These are phyloP conservation scores for Elephantulus edwardii DNA, from an alignment of 2,113 vertebrate species.

Conservation along the genomic window DNA sequence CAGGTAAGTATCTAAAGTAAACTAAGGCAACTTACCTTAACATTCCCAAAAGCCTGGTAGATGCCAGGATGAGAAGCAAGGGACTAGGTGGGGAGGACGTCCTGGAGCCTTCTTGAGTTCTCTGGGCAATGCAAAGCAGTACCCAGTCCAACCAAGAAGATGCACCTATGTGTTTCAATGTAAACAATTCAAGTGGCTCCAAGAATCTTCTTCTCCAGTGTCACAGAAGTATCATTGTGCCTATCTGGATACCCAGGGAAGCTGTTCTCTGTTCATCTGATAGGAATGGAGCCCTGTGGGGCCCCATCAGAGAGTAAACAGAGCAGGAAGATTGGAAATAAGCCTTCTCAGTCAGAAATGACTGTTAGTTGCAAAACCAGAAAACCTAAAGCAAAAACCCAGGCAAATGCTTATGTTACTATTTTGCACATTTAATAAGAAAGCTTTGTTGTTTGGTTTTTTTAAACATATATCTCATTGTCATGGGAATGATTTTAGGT, in stretches of 20 bases:
- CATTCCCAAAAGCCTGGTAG: constrained; percentile 39
- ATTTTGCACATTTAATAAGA: constrained; percentile 53
- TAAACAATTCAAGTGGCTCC: constrained; percentile 1
- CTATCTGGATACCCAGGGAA: neutral
- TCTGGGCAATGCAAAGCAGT: constrained; percentile 20
- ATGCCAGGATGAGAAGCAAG: constrained; percentile 28
- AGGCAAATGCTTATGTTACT: neutral
- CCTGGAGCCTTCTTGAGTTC: neutral
- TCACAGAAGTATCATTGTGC: neutral
- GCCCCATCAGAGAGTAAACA: neutral
- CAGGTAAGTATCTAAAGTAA: neutral
- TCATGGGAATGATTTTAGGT: neutral
- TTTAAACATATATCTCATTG: neutral
- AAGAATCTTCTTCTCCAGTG: neutral
- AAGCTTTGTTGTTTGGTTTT: neutral
- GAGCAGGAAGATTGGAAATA: neutral
- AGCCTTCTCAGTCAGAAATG: neutral
- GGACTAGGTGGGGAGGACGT: constrained; percentile 2
- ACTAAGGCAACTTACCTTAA: constrained; percentile 35
- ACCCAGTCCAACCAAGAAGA: neutral
- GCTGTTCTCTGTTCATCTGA: neutral
- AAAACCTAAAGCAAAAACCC: neutral
- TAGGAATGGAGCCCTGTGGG: neutral
- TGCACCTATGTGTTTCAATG: neutral
- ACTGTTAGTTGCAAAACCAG: neutral